Evolutionary conservation across 1,140 invertebrate species (phyloP).

Genomic region (Brachionus rubens): DNA sequence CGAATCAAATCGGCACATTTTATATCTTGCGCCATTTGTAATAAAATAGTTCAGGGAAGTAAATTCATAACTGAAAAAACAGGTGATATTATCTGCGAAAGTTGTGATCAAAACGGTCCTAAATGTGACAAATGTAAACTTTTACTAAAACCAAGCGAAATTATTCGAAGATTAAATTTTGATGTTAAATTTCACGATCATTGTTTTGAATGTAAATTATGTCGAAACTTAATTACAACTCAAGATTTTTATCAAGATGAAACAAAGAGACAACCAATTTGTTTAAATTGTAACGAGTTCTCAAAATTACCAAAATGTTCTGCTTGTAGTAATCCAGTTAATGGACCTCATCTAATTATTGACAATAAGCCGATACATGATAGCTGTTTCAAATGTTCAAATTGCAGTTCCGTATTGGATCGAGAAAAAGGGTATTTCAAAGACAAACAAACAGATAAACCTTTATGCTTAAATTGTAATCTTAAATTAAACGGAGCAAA

Average conservation of each 20-base stretch:
- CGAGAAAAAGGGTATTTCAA: background rate
- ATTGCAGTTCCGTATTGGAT: background rate
- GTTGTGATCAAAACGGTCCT: constrained; percentile 4
- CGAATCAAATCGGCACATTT: background rate
- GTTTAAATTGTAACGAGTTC: background rate
- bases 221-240: background rate
- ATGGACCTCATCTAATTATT: constrained; percentile 6
- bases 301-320: constrained; percentile 25
- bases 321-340: background rate
- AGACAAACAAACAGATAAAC: background rate
- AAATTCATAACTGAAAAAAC: constrained; percentile 23
- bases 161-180: background rate
- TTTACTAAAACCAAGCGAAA: background rate
- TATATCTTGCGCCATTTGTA: background rate
- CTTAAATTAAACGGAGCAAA: background rate
- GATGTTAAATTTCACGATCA: constrained; percentile 26
- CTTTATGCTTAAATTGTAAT: constrained; percentile 12
- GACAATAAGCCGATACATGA: background rate
- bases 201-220: constrained; percentile 18
- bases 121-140: constrained; percentile 22
- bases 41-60: background rate
- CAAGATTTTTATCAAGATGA: background rate
- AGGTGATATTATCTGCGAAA: constrained; percentile 24
- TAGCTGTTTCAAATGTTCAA: background rate
- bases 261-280: background rate